Evolutionary conservation across 2,797 vertebrate species (phyloP), one percentile per base, ranked within the genome.

Genomic region (Tolypeutes matacus): DNA sequence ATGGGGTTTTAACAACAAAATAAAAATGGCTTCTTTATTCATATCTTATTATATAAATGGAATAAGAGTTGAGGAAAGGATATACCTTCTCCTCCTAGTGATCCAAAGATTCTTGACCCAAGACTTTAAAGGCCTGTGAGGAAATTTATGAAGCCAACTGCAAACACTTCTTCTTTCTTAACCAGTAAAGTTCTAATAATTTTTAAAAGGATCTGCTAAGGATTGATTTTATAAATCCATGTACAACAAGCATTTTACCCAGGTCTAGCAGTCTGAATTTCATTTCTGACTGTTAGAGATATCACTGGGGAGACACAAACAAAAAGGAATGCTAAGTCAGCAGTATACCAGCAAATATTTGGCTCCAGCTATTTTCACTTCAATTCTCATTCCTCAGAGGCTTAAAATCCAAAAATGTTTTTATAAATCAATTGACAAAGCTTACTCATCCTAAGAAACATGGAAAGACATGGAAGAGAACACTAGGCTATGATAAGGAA

Each of bases 231-330:
- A 96, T 84, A 94, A 94, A 95, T 69, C 3, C 94, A 91, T 72
- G 88, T 13, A 92, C 88, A 92, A 67, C 0, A 31, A 89, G 69
- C 51, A 92, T 31, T 93, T 92, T 95, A 97, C 93, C 92, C 88
- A 88, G 92, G 89, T 88, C 92, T 91, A 36, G 0, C 80, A 82
- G 95, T 89, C 80, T 85, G 42, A 96, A 93, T 94, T 89, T 84
- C 96, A 85, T 65, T 96, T 95, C 89, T 70, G 62, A 93, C 60
- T 95, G 94, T 93, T 97, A 93, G 91, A 97, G 84, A 94, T 88
- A 86, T 12, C 58, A 20, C 36, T 82, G 49, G 21, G 27, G 10
- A 36, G 36, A 69, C 76, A 72, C 53, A 70, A 65, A 46, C 2
- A 34, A 29, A 49, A 93, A 92, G 92, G 80, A 82, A 95, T 64